Percentiles rank a stretch among this genome's conserved stretches.
Evolutionary conservation across 2,888 invertebrate genomes (phyloP).

Genomic region (Eupeodes luniger): DNA sequence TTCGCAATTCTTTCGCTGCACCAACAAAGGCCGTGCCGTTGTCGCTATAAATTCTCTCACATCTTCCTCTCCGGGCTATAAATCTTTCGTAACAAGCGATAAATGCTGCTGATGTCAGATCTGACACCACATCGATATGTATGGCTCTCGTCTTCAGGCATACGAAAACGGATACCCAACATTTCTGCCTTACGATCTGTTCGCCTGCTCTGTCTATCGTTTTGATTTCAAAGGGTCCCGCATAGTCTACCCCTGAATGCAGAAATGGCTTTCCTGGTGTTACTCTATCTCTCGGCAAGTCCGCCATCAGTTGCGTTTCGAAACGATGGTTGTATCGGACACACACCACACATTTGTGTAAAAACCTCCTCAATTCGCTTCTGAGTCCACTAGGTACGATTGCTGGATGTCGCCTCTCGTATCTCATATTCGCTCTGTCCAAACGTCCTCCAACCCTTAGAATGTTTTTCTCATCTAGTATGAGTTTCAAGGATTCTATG

Average conservation of each 20-base stretch:
- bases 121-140: neutral
- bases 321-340: constrained; percentile 12
- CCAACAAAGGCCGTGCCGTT: constrained; percentile 79
- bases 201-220: no score
- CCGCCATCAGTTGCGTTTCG: constrained; percentile 1
- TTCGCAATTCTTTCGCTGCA: constrained; percentile 64
- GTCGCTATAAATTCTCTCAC: constrained; percentile 77
- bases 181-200: no score
- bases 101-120: neutral
- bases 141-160: neutral
- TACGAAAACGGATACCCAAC: no score
- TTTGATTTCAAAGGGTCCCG: no score
- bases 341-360: neutral
- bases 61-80: constrained; percentile 76
- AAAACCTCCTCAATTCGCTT: neutral
- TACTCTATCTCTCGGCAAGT: neutral
- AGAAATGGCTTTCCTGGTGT: neutral
- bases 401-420: neutral
- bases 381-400: neutral
- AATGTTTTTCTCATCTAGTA: neutral
- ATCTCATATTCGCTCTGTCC: neutral
- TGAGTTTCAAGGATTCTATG: neutral
- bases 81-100: constrained; percentile 75
- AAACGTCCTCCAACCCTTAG: constrained; percentile 4
- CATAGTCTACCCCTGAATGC: neutral